Base-by-base conservation (phyloP, 2,888 invertebrate species). In the Ornithoptera priamus region DNA sequence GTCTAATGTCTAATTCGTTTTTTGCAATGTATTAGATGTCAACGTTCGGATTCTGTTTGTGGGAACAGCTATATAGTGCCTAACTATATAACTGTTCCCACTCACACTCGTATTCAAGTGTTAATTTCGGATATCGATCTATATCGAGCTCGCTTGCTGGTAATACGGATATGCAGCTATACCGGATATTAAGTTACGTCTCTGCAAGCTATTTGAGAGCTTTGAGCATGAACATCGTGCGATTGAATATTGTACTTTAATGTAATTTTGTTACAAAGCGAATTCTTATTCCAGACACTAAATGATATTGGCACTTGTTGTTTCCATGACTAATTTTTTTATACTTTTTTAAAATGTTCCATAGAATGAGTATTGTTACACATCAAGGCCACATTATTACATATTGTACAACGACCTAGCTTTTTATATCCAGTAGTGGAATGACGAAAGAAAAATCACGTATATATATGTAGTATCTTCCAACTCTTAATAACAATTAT, bases 121-220 rank as follows among this genome's bases (percentile, higher is more conserved):
- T 62, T 42, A 60, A 61, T 68, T 68, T 67, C 67, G 62, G 60
- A 64, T 68, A 62, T 67, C 67, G 46, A 61, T 39, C 62, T 65
- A 63, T 61, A 69, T 60, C 62, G 70, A 65, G 67, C 59, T 60
- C 65, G 58, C 67, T 57, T 81, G 78, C 82, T 53, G 39, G 81
- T 80, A 79, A 80, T 79, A 79, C 79, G 78, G 80, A 80, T 80
- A 78, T 80, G 78, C 77, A 75, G 77, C 74, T 81, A 77, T 77
- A 77, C 81, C 84, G 84, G 85, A 87, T 85, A 89, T 88, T 86
- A 83, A 85, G 83, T 88, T 86, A 84, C 83, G 69, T 70, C 59
- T 63, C 59, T 66, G 65, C 65, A 69, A 69, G 65, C 65, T 50
- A 58, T 68, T 72, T 36, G 61, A 67, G 42, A 65, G 67, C 68